Conservation (phyloP, 1,140 invertebrate species). For the Philaenus spumarius region DNA sequence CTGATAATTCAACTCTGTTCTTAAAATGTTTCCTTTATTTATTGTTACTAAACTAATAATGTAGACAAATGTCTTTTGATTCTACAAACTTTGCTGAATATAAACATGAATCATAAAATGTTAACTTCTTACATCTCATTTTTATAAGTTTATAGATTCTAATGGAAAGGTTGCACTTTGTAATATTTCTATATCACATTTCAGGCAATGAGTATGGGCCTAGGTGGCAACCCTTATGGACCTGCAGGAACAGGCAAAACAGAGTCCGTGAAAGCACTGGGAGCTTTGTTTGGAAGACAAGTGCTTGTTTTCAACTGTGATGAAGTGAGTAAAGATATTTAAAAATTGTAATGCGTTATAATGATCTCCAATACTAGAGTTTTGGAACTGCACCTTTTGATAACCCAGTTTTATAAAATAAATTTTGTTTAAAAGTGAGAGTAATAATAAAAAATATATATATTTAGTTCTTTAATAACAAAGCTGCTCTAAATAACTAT, state of each 20-base stretch:
- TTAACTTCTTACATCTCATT: too few species aligned
- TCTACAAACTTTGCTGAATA: slow-evolving; percentile 14
- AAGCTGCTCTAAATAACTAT: too few species aligned
- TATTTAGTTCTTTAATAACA: too few species aligned
- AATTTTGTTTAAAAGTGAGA: too few species aligned
- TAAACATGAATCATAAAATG: background rate
- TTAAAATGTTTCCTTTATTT: too few species aligned
- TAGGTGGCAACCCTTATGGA: slow-evolving; percentile 99
- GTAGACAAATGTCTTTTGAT: background rate
- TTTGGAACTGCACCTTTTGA: background rate
- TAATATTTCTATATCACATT: slow-evolving; percentile 32
- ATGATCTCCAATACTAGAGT: too few species aligned
- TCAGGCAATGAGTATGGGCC: slow-evolving; percentile 85
- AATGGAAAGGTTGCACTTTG: too few species aligned
- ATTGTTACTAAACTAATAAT: too few species aligned
- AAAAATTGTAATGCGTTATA: too few species aligned
- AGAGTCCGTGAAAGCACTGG: slow-evolving; percentile 94
- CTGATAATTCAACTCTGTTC: too few species aligned
- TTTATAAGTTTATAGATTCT: too few species aligned
- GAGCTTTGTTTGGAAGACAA: slow-evolving; percentile 79
- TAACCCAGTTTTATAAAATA: background rate
- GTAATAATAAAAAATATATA: too few species aligned
- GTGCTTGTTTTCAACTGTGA: slow-evolving; percentile 98
- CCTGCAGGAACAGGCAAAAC: slow-evolving; percentile 97
- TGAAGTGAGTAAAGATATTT: slow-evolving; percentile 73